phyloP scores from a whole-genome alignment of 2,888 invertebrate genomes.

The Apamea crenata region DNA sequence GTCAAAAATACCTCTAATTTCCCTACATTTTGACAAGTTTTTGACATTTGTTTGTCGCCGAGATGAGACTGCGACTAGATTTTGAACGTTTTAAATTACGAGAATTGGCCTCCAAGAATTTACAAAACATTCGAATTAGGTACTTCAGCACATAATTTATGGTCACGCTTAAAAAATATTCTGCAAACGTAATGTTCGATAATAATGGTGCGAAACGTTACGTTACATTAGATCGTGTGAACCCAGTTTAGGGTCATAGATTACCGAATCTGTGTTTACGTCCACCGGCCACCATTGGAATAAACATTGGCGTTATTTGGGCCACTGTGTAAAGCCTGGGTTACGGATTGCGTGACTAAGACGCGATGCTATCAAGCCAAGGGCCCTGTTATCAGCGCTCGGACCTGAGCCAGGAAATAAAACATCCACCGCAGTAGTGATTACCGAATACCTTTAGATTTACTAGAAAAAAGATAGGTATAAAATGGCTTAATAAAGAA shows the following conservation, averaged over 20 bases:
- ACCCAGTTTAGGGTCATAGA: constrained; percentile 1
- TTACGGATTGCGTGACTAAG: constrained; percentile 80
- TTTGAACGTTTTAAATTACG: too few relatives aligned
- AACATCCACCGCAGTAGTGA: constrained; percentile 75
- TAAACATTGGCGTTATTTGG: constrained; percentile 23
- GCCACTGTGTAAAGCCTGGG: constrained; percentile 44
- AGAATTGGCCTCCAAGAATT: too few relatives aligned
- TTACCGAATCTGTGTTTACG: constrained; percentile 9
- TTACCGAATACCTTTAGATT: constrained; percentile 65
- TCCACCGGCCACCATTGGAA: neutral
- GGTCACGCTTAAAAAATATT: constrained; percentile 1
- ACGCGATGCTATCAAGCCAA: constrained; percentile 76
- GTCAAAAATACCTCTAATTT: too few relatives aligned
- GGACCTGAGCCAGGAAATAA: constrained; percentile 81
- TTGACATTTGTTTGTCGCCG: too few relatives aligned
- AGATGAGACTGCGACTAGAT: too few relatives aligned
- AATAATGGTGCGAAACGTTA: neutral
- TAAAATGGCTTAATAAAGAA: constrained; percentile 41
- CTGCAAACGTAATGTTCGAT: neutral
- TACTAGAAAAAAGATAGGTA: constrained; percentile 8
- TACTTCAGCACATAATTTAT: constrained; percentile 4
- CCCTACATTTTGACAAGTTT: too few relatives aligned
- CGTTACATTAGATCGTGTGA: neutral
- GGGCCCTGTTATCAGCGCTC: constrained; percentile 80
- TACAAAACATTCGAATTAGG: neutral